Evolutionary conservation across 2,888 invertebrate genomes (phyloP).

Genomic region (Tenthredo distinguenda): DNA sequence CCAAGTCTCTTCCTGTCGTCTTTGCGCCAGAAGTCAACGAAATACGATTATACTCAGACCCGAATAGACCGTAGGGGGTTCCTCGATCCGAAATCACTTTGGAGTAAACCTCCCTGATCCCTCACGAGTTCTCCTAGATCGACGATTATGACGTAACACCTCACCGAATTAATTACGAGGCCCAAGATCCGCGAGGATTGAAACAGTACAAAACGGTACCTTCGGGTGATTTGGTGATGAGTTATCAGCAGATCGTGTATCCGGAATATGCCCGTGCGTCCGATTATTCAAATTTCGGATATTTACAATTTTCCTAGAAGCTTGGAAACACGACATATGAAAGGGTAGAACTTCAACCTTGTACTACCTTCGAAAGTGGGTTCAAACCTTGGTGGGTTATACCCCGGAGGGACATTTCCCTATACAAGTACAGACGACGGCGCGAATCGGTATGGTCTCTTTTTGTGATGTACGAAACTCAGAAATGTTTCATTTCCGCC

Average conservation of each 20-base stretch:
- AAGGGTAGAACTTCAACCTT: neutral
- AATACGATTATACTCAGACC: neutral
- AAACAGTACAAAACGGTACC: neutral
- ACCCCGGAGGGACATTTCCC: neutral
- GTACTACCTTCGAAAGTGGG: neutral
- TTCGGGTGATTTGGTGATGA: neutral
- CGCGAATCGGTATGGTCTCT: neutral
- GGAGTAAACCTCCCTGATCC: conserved; percentile 14
- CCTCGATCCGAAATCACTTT: conserved; percentile 13
- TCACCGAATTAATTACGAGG: neutral
- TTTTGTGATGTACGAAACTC: neutral
- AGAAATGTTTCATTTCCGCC: neutral
- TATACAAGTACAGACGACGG: neutral
- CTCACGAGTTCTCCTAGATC: neutral
- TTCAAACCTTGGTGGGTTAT: neutral
- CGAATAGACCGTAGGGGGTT: neutral
- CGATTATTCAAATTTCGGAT: neutral
- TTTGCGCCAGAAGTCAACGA: conserved; percentile 19
- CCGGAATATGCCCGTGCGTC: neutral
- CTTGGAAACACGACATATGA: neutral
- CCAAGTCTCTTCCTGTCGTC: neutral
- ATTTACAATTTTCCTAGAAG: neutral
- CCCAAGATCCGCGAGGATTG: neutral
- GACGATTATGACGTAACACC: neutral
- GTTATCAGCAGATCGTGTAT: neutral